Evolutionary conservation across 2,888 invertebrate species (phyloP).

Genomic region (Unio pictorum): DNA sequence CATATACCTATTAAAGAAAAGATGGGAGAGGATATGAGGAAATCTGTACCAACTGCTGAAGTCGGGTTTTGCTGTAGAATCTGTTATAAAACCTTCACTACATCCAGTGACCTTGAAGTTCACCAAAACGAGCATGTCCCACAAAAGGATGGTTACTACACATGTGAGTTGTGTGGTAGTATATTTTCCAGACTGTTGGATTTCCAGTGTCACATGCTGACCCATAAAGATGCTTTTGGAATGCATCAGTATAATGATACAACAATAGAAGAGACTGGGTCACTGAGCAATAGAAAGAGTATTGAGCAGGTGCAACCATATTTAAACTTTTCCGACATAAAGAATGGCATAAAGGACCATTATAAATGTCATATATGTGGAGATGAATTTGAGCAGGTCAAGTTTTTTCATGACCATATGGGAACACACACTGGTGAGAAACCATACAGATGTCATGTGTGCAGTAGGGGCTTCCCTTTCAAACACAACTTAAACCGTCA

Average conservation of each 20-base stretch:
- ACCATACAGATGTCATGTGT: slow-evolving; percentile 16
- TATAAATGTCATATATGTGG: slow-evolving; percentile 14
- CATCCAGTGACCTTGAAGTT: not conserved
- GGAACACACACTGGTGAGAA: slow-evolving; percentile 4
- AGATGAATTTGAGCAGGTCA: slow-evolving; percentile 3
- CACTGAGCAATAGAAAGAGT: not conserved
- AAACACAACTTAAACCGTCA: slow-evolving; percentile 27
- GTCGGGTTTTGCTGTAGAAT: slow-evolving; percentile 2
- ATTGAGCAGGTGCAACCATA: not conserved
- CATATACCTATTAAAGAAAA: too few species aligned
- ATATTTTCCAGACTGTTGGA: slow-evolving; percentile 8
- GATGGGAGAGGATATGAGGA: too few species aligned
- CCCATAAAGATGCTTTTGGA: slow-evolving; percentile 4
- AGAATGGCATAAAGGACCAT: not conserved
- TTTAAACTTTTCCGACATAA: not conserved
- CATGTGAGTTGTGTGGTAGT: slow-evolving; percentile 9
- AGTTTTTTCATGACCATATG: not conserved
- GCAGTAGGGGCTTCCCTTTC: slow-evolving; percentile 16
- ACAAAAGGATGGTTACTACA: not conserved
- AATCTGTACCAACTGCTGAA: not conserved
- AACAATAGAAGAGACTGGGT: too few species aligned
- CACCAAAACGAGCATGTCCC: slow-evolving; percentile 14
- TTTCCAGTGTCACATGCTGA: slow-evolving; percentile 18
- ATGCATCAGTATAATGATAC: too few species aligned
- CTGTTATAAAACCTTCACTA: slow-evolving; percentile 10